A percentile compares a stretch with the other conserved stretches of the same genome.
Evolutionary conservation across 2,888 invertebrate species (phyloP).

Genomic region (Lepetodrilus schrolli): DNA sequence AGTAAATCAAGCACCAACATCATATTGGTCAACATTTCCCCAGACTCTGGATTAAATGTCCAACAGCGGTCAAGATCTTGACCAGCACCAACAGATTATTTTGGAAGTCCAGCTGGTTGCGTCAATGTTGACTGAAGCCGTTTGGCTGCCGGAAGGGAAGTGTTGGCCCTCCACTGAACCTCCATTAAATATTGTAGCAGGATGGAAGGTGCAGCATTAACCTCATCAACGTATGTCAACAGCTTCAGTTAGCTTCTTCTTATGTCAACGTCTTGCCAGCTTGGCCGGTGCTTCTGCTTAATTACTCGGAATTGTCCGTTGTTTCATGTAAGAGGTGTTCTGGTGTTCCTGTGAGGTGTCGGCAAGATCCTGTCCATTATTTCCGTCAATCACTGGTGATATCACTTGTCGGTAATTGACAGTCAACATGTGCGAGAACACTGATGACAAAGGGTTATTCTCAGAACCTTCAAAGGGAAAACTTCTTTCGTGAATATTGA

Average conservation of each 20-base stretch:
- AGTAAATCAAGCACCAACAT: too few relatives aligned
- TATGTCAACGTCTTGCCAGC: background rate
- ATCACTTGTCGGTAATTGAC: background rate
- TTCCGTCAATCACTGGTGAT: background rate
- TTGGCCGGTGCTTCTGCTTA: conserved; percentile 4
- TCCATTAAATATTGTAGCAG: background rate
- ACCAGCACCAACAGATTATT: background rate
- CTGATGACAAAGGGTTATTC: background rate
- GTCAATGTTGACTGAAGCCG: too few relatives aligned
- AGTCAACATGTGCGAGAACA: background rate
- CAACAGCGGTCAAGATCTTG: too few relatives aligned
- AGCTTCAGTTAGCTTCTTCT: background rate
- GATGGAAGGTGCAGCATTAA: background rate
- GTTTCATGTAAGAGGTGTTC: background rate
- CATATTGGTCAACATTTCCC: too few relatives aligned
- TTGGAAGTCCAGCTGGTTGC: background rate
- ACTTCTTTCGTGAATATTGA: background rate
- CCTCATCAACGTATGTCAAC: background rate
- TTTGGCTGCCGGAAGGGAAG: too few relatives aligned
- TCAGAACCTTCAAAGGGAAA: background rate
- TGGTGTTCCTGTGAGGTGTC: too few relatives aligned
- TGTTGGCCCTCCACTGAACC: too few relatives aligned
- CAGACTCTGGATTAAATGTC: too few relatives aligned
- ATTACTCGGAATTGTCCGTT: background rate
- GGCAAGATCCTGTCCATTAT: too few relatives aligned